Evolutionary conservation across 2,113 vertebrate genomes (phyloP), one percentile per base, ranked within the genome.

Genomic region (Sebastes schlegelii): DNA sequence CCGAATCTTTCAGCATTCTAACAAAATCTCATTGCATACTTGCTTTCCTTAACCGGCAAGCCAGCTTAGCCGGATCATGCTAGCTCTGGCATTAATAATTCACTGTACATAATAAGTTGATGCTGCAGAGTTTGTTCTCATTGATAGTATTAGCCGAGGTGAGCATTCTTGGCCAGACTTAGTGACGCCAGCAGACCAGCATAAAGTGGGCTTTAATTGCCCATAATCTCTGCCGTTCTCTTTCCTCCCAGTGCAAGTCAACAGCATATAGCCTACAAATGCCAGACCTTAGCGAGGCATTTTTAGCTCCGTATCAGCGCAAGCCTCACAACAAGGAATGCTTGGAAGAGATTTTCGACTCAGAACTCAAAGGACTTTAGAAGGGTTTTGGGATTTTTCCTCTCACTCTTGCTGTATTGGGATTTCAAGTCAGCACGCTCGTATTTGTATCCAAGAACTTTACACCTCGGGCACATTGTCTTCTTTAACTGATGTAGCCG

Each of bases 151-250:
- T 93, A 94, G 91, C 81, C 72, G 90, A 92, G 90, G 90, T 91
- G 91, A 93, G 91, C 92, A 84, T 89, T 94, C 89, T 79, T 84
- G 91, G 86, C 82, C 94, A 95, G 94, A 95, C 93, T 93, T 57
- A 75, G 88, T 86, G 93, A 94, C 93, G 94, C 95, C 95, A 86
- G 80, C 86, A 84, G 79, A 81, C 82, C 83, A 77, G 89, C 90
- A 92, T 93, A 92, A 94, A 94, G 90, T 88, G 91, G 89, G 79
- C 90, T 90, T 93, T 94, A 93, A 94, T 92, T 93, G 91, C 86
- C 90, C 66, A 83, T 93, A 92, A 93, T 91, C 92, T 92, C 86
- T 61, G 90, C 81, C 84, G 79, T 88, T 91, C 88, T 75, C 81
- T 85, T 79, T 86, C 73, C 83, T 86, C 90, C 83, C 84, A 80